These are phyloP conservation scores for Mus musculus DNA, from an alignment of 2,113 vertebrate genomes.

Conservation along the genomic window GRCm39 chr2:115779001-115779500, in stretches of 20 bases:
- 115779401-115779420: background rate
- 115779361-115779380: background rate
- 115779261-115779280: background rate
- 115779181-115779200: too few relatives aligned
- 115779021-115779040: conserved; percentile 11
- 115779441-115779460: background rate
- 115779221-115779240: background rate
- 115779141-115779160: background rate
- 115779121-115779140: background rate
- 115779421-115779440: background rate
- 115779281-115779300: background rate
- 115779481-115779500: background rate
- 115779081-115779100: background rate
- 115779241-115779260: too few relatives aligned
- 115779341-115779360: background rate
- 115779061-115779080: background rate
- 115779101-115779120: background rate
- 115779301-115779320: background rate
- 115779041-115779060: background rate
- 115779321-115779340: background rate
- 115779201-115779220: too few relatives aligned
- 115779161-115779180: background rate
- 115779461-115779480: background rate
- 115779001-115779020: conserved; percentile 42
- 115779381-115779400: background rate